Evolutionary conservation across 2,888 invertebrate genomes (phyloP).

Genomic region (Syritta pipiens): DNA sequence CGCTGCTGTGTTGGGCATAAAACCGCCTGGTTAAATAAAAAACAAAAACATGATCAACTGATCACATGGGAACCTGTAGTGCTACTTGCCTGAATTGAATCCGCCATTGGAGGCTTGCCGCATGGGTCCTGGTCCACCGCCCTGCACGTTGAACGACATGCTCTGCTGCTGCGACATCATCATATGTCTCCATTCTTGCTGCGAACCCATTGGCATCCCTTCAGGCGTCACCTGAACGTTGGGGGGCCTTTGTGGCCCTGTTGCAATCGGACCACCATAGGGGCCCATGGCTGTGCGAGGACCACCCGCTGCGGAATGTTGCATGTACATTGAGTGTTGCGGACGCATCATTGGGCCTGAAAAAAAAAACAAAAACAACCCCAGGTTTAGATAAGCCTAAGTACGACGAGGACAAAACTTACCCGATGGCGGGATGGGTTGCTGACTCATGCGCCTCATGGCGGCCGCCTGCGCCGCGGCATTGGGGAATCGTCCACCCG

Average conservation of each 20-base stretch:
- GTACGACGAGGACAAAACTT: conserved; percentile 67
- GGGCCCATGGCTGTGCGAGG: conserved; percentile 76
- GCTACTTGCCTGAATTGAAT: conserved; percentile 75
- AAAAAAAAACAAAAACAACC: conserved; percentile 15
- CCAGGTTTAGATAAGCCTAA: not conserved
- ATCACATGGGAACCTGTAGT: not conserved
- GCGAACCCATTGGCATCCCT: conserved; percentile 80
- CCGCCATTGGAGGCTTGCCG: conserved; percentile 76
- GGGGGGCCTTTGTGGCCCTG: conserved; percentile 81
- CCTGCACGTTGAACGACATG: conserved; percentile 74
- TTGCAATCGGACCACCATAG: conserved; percentile 76
- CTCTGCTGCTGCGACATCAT: conserved; percentile 81
- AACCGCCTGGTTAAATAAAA: conserved; percentile 72
- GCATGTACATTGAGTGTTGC: conserved; percentile 82
- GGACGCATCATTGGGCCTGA: conserved; percentile 85
- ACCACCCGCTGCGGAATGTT: conserved; percentile 77
- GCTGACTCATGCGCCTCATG: conserved; percentile 85
- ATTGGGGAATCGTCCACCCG: conserved; percentile 81
- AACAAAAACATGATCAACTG: not conserved
- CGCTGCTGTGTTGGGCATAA: conserved; percentile 75
- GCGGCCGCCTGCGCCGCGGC: conserved; percentile 80
- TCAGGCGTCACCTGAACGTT: conserved; percentile 82
- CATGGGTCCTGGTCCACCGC: conserved; percentile 73
- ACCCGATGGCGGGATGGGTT: conserved; percentile 86
- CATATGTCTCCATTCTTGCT: conserved; percentile 79